A percentile compares a stretch with the other conserved stretches of the same genome.
phyloP scores from a whole-genome alignment of 2,113 vertebrate genomes.

The Myotis davidii region DNA sequence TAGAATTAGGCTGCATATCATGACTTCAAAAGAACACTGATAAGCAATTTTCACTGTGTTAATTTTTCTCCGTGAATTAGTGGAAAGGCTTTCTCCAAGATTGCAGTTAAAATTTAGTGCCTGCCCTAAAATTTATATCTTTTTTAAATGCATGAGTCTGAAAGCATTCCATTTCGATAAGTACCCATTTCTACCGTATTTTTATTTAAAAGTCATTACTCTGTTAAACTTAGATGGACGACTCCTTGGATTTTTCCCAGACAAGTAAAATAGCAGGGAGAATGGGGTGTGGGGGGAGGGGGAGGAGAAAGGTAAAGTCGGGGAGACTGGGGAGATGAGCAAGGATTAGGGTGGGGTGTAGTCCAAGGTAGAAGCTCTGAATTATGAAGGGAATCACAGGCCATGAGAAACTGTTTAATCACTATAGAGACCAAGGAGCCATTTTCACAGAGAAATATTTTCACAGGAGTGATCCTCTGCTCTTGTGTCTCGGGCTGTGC shows the following conservation, averaged over 20 bases:
- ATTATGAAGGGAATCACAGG: background rate
- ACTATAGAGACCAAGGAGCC: background rate
- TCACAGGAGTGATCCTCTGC: background rate
- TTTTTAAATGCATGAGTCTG: constrained; percentile 86
- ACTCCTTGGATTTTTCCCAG: constrained; percentile 81
- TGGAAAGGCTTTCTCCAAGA: constrained; percentile 85
- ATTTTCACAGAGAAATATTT: background rate
- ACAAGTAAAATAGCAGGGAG: constrained; percentile 66
- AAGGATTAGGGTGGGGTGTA: background rate
- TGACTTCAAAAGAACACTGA: constrained; percentile 83
- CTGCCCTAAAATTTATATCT: constrained; percentile 87
- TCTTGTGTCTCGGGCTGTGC: background rate
- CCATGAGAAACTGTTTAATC: background rate
- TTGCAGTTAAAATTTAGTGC: constrained; percentile 88
- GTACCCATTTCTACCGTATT: constrained; percentile 85
- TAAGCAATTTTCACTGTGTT: constrained; percentile 86
- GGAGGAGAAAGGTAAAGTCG: background rate
- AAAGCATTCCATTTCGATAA: constrained; percentile 88
- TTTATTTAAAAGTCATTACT: constrained; percentile 87
- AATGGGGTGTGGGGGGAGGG: background rate
- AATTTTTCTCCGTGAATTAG: constrained; percentile 87
- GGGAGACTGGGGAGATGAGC: background rate
- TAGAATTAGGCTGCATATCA: constrained; percentile 81
- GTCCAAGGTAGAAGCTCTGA: background rate
- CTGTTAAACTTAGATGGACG: constrained; percentile 82